Conservation (phyloP, 2,113 vertebrate species). For the Zapornia atra region DNA sequence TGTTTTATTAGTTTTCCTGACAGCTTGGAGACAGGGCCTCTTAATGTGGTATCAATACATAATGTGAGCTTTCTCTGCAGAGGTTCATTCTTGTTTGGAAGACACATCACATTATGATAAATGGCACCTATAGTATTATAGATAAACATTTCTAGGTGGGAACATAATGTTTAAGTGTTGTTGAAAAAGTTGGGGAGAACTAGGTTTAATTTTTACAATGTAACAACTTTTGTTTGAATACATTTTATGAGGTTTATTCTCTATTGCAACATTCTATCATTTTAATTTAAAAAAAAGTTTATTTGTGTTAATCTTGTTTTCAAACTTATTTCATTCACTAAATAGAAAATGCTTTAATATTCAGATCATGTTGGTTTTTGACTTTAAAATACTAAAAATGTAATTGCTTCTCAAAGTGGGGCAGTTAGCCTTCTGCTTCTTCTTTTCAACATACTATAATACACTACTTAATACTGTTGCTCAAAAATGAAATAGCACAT, state of each 20-base stretch:
- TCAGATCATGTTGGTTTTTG: not conserved
- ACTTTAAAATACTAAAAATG: not conserved
- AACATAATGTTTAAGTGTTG: not conserved
- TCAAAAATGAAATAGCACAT: not conserved
- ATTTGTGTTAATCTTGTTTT: not conserved
- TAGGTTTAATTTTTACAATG: not conserved
- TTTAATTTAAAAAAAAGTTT: not conserved
- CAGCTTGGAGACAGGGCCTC: not conserved
- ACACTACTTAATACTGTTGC: not conserved
- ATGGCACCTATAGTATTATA: not conserved
- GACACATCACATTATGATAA: not conserved
- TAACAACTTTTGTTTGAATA: not conserved
- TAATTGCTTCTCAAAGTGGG: not conserved
- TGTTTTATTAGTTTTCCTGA: constrained; percentile 40
- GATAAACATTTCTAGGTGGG: not conserved
- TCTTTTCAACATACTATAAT: not conserved
- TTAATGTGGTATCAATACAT: not conserved
- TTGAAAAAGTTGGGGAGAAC: not conserved
- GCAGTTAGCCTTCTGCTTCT: not conserved
- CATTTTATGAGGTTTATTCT: not conserved
- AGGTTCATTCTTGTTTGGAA: constrained; percentile 18
- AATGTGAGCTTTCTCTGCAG: not conserved
- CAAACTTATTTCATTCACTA: not conserved
- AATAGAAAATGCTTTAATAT: not conserved
- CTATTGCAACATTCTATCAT: not conserved